Evolutionary conservation across 2,888 invertebrate species (phyloP).

Genomic region (Thysanoteuthis rhombus): DNA sequence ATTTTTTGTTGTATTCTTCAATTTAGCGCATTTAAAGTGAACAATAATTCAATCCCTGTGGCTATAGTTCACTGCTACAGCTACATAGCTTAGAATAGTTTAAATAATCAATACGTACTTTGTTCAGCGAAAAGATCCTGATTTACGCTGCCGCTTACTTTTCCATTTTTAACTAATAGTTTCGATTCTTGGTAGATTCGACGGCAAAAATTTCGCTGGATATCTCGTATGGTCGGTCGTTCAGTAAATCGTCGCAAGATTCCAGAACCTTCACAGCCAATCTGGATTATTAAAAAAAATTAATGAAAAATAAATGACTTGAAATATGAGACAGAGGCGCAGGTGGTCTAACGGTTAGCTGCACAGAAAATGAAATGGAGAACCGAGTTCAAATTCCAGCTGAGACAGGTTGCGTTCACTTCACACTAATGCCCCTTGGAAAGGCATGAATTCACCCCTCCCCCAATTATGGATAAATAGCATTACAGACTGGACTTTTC

Average conservation of each 20-base stretch:
- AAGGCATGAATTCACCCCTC: too few species aligned
- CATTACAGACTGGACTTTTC: too few species aligned
- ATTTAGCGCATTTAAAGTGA: too few species aligned
- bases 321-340: not conserved
- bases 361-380: too few species aligned
- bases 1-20: too few species aligned
- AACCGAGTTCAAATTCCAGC: too few species aligned
- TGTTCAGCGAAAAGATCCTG: slow-evolving; percentile 55
- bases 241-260: slow-evolving; percentile 28
- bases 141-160: slow-evolving; percentile 36
- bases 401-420: too few species aligned
- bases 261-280: slow-evolving; percentile 41
- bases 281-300: slow-evolving; percentile 37
- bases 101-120: slow-evolving; percentile 39
- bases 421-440: too few species aligned
- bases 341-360: too few species aligned
- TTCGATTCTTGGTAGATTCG: slow-evolving; percentile 51
- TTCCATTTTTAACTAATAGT: slow-evolving; percentile 37
- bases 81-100: too few species aligned
- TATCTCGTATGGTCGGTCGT: slow-evolving; percentile 37
- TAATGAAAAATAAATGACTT: not conserved
- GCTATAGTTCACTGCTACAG: not conserved
- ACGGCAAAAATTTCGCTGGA: slow-evolving; percentile 45
- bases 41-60: too few species aligned
- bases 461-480: too few species aligned